phyloP scores from a whole-genome alignment of 1,140 invertebrate genomes.

The Penaeus vannamei region DNA sequence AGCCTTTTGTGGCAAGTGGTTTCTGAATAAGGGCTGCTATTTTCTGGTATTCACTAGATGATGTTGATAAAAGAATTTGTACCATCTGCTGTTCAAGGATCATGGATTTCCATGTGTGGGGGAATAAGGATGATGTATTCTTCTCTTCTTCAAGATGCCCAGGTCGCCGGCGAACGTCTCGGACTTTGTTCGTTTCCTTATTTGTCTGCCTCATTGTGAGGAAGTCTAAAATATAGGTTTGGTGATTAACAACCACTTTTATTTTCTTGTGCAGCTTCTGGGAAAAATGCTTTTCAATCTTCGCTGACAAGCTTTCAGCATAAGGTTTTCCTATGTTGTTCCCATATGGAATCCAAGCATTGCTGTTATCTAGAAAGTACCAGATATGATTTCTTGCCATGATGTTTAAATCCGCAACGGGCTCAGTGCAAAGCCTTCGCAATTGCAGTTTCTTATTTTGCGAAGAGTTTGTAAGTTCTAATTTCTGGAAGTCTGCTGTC shows the following conservation, averaged over 20 bases:
- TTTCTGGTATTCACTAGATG: slow-evolving; percentile 28
- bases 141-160: neutral
- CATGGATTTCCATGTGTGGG: neutral
- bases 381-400: slow-evolving; percentile 7
- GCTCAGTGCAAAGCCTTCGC: slow-evolving; percentile 31
- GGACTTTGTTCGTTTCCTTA: slow-evolving; percentile 10
- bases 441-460: slow-evolving; percentile 5
- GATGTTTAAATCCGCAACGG: neutral
- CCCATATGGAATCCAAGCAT: slow-evolving; percentile 46
- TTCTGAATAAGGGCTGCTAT: neutral
- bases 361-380: slow-evolving; percentile 44
- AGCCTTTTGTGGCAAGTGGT: neutral
- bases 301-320: slow-evolving; percentile 22
- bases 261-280: neutral
- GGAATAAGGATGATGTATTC: neutral
- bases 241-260: neutral
- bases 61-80: neutral
- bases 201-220: slow-evolving; percentile 41
- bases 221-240: slow-evolving; percentile 36
- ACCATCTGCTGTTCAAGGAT: neutral
- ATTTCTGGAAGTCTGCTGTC: slow-evolving; percentile 37
- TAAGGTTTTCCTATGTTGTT: neutral
- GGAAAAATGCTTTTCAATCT: slow-evolving; percentile 47
- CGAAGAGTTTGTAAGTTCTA: slow-evolving; percentile 37
- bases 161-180: slow-evolving; percentile 38